Evolutionary conservation across 2,113 vertebrate genomes (phyloP).

Genomic region (Macrotis lagotis): DNA sequence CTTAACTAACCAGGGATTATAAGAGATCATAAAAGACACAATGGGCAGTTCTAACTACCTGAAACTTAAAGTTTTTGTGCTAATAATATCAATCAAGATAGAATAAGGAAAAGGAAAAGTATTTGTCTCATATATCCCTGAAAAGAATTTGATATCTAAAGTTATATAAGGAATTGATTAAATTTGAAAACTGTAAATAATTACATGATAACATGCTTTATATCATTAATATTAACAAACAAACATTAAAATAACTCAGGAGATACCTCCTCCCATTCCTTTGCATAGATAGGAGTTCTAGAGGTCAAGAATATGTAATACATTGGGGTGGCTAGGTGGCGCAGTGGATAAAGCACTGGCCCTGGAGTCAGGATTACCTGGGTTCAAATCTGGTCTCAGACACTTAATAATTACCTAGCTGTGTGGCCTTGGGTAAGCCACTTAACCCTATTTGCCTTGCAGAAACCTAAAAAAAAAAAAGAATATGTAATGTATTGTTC

Average conservation of each 20-base stretch:
- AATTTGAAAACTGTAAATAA: neutral
- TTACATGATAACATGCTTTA: neutral
- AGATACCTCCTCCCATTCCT: neutral
- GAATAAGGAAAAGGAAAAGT: neutral
- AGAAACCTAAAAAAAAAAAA: too few relatives aligned
- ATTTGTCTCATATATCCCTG: neutral
- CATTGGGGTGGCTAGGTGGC: too few relatives aligned
- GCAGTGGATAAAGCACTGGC: too few relatives aligned
- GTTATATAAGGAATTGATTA: neutral
- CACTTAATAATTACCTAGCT: too few relatives aligned
- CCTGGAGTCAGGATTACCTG: too few relatives aligned
- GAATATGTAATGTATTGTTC: neutral
- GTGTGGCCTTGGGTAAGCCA: too few relatives aligned
- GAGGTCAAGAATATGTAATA: neutral
- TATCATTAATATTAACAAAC: neutral
- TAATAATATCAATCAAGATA: neutral
- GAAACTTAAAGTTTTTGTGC: neutral
- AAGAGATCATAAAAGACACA: neutral
- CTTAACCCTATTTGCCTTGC: too few relatives aligned
- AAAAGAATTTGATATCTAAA: neutral
- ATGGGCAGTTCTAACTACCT: neutral
- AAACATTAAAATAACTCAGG: neutral
- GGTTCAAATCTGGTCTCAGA: too few relatives aligned
- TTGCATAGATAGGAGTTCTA: neutral
- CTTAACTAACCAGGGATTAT: neutral